Evolutionary conservation across 2,797 vertebrate species (phyloP).

Genomic region (Enteromius thamalakanensis): DNA sequence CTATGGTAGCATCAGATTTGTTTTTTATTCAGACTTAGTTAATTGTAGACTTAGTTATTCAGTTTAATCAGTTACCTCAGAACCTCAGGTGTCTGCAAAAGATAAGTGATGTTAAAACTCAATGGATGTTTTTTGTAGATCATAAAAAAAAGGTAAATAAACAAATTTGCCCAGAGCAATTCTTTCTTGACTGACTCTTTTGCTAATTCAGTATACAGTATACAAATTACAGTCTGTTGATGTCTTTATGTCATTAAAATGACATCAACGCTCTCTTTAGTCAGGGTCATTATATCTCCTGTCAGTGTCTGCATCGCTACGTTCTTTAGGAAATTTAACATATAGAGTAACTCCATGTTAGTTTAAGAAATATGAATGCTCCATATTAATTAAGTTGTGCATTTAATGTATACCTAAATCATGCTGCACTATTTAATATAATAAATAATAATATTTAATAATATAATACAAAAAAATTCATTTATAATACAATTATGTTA

Average conservation of each 20-base stretch:
- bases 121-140: background rate
- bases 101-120: background rate
- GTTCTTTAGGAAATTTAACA: background rate
- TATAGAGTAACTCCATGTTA: slow-evolving; percentile 38
- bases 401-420: background rate
- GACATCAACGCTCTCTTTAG: background rate
- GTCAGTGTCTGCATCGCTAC: background rate
- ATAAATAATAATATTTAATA: no score
- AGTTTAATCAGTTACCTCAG: background rate
- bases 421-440: background rate
- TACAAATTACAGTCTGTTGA: background rate
- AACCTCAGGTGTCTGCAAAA: background rate
- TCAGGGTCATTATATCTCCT: slow-evolving; percentile 32
- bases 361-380: background rate
- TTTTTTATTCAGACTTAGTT: no score
- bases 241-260: background rate
- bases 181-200: background rate
- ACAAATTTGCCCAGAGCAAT: background rate
- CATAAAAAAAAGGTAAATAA: background rate
- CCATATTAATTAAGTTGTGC: background rate
- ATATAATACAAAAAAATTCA: background rate
- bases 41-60: background rate
- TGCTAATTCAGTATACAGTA: background rate
- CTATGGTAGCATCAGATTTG: slow-evolving; percentile 14
- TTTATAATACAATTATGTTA: background rate